Evolutionary conservation across 1,140 invertebrate genomes (phyloP), one percentile per base, ranked within the genome.

Genomic region (Panagrolaimus sp.): DNA sequence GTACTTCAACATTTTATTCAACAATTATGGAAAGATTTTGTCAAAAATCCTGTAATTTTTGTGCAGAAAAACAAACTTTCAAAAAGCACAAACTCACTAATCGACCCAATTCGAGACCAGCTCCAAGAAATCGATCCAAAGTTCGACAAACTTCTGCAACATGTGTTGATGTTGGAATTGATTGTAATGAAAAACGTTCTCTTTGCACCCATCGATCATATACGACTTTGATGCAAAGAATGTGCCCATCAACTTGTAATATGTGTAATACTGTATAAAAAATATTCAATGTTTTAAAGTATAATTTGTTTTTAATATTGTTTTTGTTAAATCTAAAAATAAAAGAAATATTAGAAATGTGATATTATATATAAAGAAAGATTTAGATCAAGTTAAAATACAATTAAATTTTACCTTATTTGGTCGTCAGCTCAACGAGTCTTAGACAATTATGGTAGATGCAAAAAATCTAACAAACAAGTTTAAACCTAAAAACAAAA

Each of bases 201-300:
- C 28, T 58, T 26, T 58, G 52, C 17, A 58, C 52, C 12, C 52
- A 58, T 58, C 10, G 21, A 21, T 21, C 21, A 12, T 58, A 58
- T 24, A 58, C 52, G 12, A 17, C n/a, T 26, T 58, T 58, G 17
- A 58, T 58, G 52, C 14, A 10, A n/a, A n/a, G 52, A 28, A 58
- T 58, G 52, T 58, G 52, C 28, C 21, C 52, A 12, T 26, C 21
- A n/a, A 58, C 52, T n/a, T 58, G 52, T 58, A 58, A 58, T 58
- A 26, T 58, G 9, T 58, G 52, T 58, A 21, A 12, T 58, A 58
- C 52, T 58, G 32, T 38, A 38, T 38, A 38, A 38, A 38, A 4
- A 4, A 38, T 38, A 4, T 38, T 38, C 7, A 38, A 4, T 38
- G 32, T 2, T 7, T 38, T 4, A 38, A 38, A n/a, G n/a, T n/a